A percentile compares a stretch with the other conserved stretches of the same genome.
Evolutionary conservation across 2,797 vertebrate species (phyloP).

Genomic region (Sebastes minor): DNA sequence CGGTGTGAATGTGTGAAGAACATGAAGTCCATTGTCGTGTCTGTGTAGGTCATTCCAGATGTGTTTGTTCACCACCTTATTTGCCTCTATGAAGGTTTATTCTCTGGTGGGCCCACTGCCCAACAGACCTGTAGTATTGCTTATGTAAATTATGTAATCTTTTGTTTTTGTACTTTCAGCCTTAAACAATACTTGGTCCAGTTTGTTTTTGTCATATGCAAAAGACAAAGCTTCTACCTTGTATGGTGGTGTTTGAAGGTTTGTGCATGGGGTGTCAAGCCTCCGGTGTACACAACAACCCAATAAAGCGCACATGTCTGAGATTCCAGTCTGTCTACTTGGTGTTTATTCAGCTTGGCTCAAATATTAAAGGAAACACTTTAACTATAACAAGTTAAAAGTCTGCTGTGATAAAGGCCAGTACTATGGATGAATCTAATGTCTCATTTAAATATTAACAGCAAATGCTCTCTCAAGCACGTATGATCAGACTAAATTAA

Average conservation of each 20-base stretch:
- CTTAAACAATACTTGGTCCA: slow-evolving; percentile 91
- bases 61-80: slow-evolving; percentile 88
- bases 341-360: not conserved
- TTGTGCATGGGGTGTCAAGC: slow-evolving; percentile 80
- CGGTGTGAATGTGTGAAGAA: slow-evolving; percentile 77
- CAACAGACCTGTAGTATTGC: slow-evolving; percentile 84
- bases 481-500: not conserved
- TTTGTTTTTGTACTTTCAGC: slow-evolving; percentile 92
- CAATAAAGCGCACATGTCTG: slow-evolving; percentile 97
- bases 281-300: slow-evolving; percentile 88
- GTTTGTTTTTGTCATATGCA: slow-evolving; percentile 84
- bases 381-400: no score
- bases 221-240: slow-evolving; percentile 79
- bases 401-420: not conserved
- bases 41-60: slow-evolving; percentile 91
- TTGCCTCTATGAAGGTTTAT: slow-evolving; percentile 88
- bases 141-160: slow-evolving; percentile 96
- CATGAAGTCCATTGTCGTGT: slow-evolving; percentile 87
- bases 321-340: slow-evolving; percentile 57
- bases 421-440: not conserved
- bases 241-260: slow-evolving; percentile 73
- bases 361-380: not conserved
- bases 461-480: not conserved
- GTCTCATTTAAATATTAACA: not conserved
- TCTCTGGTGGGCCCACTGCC: slow-evolving; percentile 64